These are phyloP conservation scores for Dioctria rufipes DNA, from an alignment of 2,888 invertebrate species.

Conservation along the genomic window DNA sequence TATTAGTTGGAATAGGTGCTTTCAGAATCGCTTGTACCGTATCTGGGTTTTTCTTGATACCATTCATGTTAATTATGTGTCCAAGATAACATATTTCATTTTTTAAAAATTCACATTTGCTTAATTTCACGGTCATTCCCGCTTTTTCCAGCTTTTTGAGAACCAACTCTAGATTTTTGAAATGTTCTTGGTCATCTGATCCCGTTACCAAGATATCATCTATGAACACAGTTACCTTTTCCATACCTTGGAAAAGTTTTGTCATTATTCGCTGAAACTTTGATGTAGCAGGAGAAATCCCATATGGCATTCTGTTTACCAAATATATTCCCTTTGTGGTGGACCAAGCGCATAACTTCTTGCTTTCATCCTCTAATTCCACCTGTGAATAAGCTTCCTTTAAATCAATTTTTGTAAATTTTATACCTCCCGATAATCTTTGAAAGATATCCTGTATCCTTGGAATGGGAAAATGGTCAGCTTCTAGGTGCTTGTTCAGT, in stretches of 20 bases:
- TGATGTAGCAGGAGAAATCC: background rate
- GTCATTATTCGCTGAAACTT: conserved; percentile 17
- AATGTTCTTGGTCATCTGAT: background rate
- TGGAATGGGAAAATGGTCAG: too few species aligned
- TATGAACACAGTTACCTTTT: background rate
- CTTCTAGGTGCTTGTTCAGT: too few species aligned
- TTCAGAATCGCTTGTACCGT: too few species aligned
- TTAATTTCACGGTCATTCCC: too few species aligned
- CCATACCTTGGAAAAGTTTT: background rate
- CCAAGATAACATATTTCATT: too few species aligned
- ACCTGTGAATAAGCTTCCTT: conserved; percentile 7
- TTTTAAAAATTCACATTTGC: too few species aligned
- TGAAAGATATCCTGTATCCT: too few species aligned
- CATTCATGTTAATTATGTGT: too few species aligned
- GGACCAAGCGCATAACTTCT: background rate
- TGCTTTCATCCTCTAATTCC: background rate
- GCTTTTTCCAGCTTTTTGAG: too few species aligned
- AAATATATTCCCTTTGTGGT: conserved; percentile 1
- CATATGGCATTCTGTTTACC: background rate
- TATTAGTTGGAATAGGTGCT: too few species aligned
- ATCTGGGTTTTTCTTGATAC: too few species aligned
- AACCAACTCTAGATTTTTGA: background rate
- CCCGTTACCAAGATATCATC: conserved; percentile 1
- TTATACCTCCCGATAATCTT: too few species aligned
- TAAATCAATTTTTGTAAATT: background rate